Percentiles rank a stretch among this genome's conserved stretches.
Evolutionary conservation across 2,113 vertebrate genomes (phyloP).

Genomic region (Pomatorhinus ruficollis): DNA sequence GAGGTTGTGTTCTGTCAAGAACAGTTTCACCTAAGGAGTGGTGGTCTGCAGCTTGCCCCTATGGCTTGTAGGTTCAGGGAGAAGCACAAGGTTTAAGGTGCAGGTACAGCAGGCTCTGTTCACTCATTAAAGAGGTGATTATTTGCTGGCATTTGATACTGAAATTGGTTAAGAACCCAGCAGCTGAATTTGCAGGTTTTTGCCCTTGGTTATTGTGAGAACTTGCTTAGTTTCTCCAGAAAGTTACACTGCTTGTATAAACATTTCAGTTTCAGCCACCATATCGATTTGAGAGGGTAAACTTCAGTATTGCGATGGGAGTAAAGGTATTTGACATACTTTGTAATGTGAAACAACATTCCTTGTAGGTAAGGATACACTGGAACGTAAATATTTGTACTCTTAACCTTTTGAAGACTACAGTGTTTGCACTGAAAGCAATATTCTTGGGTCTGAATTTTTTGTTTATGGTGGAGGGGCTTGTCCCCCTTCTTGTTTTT

Average conservation of each 20-base stretch:
- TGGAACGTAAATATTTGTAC: constrained; percentile 62
- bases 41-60: neutral
- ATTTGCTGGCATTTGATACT: neutral
- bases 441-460: constrained; percentile 10
- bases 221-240: constrained; percentile 25
- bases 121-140: neutral
- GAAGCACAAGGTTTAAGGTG: neutral
- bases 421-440: constrained; percentile 60
- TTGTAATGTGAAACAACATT: constrained; percentile 48
- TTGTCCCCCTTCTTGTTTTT: neutral
- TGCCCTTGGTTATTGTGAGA: neutral
- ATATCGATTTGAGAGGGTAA: neutral
- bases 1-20: neutral
- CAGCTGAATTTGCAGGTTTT: neutral
- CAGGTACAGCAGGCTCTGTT: neutral
- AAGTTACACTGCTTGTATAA: constrained; percentile 35
- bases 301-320: neutral
- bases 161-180: neutral
- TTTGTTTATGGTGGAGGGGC: neutral
- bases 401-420: constrained; percentile 43
- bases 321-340: constrained; percentile 47
- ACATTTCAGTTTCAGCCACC: constrained; percentile 23
- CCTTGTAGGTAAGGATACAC: constrained; percentile 45
- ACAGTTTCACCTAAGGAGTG: neutral
- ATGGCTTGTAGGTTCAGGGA: neutral